Evolutionary conservation across 1,140 invertebrate species (phyloP), one percentile per base, ranked within the genome.

Genomic region (Agrilus planipennis): DNA sequence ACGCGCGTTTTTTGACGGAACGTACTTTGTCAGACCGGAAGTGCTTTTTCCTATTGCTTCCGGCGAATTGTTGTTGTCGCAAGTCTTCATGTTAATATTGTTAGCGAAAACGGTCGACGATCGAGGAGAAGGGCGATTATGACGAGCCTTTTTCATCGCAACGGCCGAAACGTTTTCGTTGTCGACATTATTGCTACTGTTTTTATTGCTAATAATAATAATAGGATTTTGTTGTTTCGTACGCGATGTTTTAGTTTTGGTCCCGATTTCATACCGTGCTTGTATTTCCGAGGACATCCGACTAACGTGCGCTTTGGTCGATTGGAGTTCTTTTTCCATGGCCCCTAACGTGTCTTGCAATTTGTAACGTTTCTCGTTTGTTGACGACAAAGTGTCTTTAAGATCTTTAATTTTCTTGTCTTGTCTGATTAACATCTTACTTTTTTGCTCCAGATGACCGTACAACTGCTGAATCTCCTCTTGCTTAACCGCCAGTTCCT

Each of bases 351-450:
- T 51, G 12, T 58, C 55, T 45, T 60, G 55, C n/a, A 60, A 36
- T 29, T 56, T 56, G 42, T 45, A 58, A 4, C 57, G 39, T 44
- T 57, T 58, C 22, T 51, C 49, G 29, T 60, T 60, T 1, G 54
- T 52, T 16, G 44, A 30, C 14, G 45, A 34, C 16, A 60, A 21
- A 29, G 52, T 49, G 1, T 32, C 34, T 39, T 58, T 51, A 17
- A 60, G 34, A 34, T 58, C 48, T 18, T 32, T 25, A 11, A 57
- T 34, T 27, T 47, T 47, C 27, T 50, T 46, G 37, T 55, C 46
- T 17, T 50, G 19, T 16, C 52, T 47, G 9, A 32, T 25, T 2
- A 49, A 43, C 12, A 47, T 42, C 9, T 29, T 34, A 20, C 47
- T 44, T 21, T 46, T 50, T 4, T 42, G 17, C 16, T 51, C 43